Conservation (phyloP, 2,797 vertebrate species). For the Scyliorhinus canicula region DNA sequence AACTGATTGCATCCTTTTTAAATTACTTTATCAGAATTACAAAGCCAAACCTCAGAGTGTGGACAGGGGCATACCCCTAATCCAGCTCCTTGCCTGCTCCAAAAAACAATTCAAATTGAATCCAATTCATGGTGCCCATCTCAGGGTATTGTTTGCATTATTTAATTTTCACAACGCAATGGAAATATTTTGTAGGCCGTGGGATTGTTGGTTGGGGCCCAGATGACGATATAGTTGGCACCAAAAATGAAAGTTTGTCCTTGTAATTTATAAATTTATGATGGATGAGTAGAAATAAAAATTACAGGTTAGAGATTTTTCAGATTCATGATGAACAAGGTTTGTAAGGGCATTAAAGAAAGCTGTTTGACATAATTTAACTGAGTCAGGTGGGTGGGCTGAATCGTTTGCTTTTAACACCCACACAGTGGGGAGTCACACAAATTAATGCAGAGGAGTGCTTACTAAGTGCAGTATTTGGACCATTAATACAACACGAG, state of each 20-base stretch:
- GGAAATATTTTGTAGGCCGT: background rate
- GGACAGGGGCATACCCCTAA: too few relatives aligned
- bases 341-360: background rate
- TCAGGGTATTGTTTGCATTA: background rate
- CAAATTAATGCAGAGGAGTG: background rate
- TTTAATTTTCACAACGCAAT: background rate
- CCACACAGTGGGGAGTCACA: background rate
- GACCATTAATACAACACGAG: background rate
- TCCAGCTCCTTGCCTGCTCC: too few relatives aligned
- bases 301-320: background rate
- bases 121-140: too few relatives aligned
- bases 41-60: too few relatives aligned
- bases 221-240: background rate
- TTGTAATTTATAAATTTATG: background rate
- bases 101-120: too few relatives aligned
- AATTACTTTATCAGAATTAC: too few relatives aligned
- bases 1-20: background rate
- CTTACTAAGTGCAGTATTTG: background rate
- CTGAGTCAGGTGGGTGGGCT: background rate
- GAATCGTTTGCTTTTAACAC: background rate
- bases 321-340: background rate
- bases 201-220: background rate
- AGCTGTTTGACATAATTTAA: background rate
- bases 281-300: background rate
- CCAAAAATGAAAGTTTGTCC: background rate